phyloP scores from a whole-genome alignment of 2,888 invertebrate genomes.

The Fragum whitleyi region DNA sequence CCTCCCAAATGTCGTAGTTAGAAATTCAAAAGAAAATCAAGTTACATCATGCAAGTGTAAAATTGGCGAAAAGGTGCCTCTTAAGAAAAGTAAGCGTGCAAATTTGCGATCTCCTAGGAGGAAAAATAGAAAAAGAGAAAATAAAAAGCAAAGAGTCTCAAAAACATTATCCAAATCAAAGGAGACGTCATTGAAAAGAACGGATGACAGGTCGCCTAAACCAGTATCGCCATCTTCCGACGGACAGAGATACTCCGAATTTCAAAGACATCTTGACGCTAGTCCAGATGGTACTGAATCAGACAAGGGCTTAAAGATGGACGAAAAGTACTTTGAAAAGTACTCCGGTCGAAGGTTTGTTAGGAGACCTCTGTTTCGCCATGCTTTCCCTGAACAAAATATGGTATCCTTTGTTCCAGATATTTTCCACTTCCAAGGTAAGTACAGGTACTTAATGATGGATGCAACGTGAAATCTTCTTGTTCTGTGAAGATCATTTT shows the following conservation, averaged over 20 bases:
- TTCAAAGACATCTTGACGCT: neutral
- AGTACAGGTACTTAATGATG: no score
- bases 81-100: no score
- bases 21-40: neutral
- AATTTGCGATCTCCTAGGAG: neutral
- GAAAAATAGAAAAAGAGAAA: neutral
- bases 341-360: neutral
- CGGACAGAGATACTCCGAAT: neutral
- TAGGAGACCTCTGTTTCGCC: slow-evolving; percentile 2
- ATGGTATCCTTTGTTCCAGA: neutral
- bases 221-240: neutral
- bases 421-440: neutral
- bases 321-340: neutral
- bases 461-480: no score
- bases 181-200: neutral
- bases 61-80: no score
- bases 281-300: neutral
- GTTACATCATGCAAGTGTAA: no score
- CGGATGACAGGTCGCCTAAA: neutral
- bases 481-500: no score
- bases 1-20: neutral
- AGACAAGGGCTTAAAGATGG: neutral
- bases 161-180: neutral
- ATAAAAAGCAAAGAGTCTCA: neutral
- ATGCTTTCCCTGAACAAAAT: neutral